Percentiles rank a stretch among this genome's conserved stretches.
phyloP scores from a whole-genome alignment of 2,113 vertebrate species.

The Gallinago media region DNA sequence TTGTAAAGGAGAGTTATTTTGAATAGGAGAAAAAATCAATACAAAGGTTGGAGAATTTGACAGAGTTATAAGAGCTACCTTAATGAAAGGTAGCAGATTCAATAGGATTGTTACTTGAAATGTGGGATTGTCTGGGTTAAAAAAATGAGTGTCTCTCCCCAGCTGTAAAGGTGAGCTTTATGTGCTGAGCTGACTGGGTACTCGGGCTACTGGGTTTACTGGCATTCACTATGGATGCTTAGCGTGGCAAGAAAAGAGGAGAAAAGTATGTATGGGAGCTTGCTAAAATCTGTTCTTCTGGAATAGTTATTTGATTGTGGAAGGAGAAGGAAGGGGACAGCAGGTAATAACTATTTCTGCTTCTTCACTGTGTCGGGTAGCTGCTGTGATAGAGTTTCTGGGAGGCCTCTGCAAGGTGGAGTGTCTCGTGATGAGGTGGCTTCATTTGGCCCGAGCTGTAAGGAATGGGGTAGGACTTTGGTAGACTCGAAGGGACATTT shows the following conservation, averaged over 20 bases:
- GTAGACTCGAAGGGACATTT: neutral
- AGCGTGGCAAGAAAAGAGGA: neutral
- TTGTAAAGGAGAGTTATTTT: conserved; percentile 70
- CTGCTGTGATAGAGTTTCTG: neutral
- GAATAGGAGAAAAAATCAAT: conserved; percentile 68
- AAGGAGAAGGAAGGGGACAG: neutral
- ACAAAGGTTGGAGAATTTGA: conserved; percentile 68
- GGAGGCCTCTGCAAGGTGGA: neutral
- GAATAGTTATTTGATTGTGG: neutral
- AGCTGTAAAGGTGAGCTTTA: conserved; percentile 14
- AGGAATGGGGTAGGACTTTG: neutral
- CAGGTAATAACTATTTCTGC: neutral
- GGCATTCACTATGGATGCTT: neutral
- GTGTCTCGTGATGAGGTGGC: neutral
- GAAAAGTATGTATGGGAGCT: neutral
- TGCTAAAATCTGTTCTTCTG: neutral
- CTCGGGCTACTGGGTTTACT: neutral
- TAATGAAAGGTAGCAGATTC: conserved; percentile 69
- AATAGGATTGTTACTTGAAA: conserved; percentile 59
- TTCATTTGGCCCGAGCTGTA: neutral
- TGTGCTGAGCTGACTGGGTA: neutral
- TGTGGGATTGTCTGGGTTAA: conserved; percentile 39
- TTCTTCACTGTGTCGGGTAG: neutral
- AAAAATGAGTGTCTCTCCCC: conserved; percentile 24
- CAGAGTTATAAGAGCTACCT: conserved; percentile 68